Base-by-base conservation (phyloP, 1,140 invertebrate species). In the Orussus abietinus region DNA sequence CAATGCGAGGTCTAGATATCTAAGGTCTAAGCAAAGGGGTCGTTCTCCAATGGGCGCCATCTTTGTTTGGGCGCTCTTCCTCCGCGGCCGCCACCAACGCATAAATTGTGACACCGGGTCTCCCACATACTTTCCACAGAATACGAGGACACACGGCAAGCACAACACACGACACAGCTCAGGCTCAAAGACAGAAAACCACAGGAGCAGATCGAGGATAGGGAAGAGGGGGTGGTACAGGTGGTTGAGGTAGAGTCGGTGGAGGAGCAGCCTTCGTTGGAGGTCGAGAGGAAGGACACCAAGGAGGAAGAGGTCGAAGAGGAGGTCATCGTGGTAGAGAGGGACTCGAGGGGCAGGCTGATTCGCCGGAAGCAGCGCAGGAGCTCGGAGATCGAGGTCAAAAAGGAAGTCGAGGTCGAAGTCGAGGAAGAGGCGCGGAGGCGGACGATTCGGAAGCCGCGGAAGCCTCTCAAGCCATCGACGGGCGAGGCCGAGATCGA, bases 111-210 rank as follows among this genome's bases (percentile, higher is more conserved):
- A n/a, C n/a, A n/a, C n/a, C n/a, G n/a, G n/a, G n/a, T n/a, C 69
- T 66, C 53, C 66, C 54, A 72, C 67, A 72, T 69, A 66, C 58
- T 74, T 74, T 74, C 63, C 71, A 69, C 71, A 74, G 71, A 74
- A 74, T 74, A 74, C 71, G 69, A 72, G 69, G 71, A 71, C 65
- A 72, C 66, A 69, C 62, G 51, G 64, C 63, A 72, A 62, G 67
- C 57, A 70, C n/a, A n/a, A n/a, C 60, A 71, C 66, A 71, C 51
- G 54, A 72, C 65, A 74, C 59, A 59, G 48, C 66, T 57, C 41
- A 63, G 66, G 68, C 69, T 58, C 49, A 70, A 66, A 66, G 63
- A 67, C 54, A 64, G 35, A 48, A 65, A 61, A 59, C 45, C 56
- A 32, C 50, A 55, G 43, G 65, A 72, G 56, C 48, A 63, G 46